Evolutionary conservation across 2,113 vertebrate genomes (phyloP).

Genomic region (Strix uralensis): DNA sequence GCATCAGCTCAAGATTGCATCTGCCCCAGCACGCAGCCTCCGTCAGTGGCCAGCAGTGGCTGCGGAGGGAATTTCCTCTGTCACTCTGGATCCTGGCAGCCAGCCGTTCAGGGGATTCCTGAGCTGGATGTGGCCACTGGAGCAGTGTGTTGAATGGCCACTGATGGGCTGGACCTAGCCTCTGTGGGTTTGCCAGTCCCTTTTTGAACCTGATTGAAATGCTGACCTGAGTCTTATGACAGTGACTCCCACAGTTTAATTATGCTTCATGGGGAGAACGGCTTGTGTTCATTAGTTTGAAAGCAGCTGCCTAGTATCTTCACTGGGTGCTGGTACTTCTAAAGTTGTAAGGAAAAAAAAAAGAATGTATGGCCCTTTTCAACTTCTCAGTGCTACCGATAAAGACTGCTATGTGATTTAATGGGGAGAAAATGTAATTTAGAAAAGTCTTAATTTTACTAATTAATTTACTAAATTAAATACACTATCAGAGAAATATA

Average conservation of each 20-base stretch:
- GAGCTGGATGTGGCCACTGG: background rate
- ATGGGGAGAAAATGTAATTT: background rate
- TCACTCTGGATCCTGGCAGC: background rate
- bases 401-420: background rate
- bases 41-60: background rate
- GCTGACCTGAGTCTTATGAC: background rate
- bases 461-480: background rate
- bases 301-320: background rate
- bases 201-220: background rate
- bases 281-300: background rate
- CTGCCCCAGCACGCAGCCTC: background rate
- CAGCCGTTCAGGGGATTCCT: accelerated
- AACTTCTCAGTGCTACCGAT: background rate
- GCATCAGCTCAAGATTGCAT: background rate
- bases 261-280: background rate
- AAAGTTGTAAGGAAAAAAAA: background rate
- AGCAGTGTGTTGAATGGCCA: accelerated
- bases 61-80: background rate
- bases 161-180: too few species aligned
- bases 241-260: background rate
- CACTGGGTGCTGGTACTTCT: background rate
- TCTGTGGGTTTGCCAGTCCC: background rate
- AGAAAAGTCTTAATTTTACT: background rate
- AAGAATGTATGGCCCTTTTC: background rate
- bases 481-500: background rate